phyloP scores from a whole-genome alignment of 2,888 invertebrate species.

The Vannuccia rotundouncinata region DNA sequence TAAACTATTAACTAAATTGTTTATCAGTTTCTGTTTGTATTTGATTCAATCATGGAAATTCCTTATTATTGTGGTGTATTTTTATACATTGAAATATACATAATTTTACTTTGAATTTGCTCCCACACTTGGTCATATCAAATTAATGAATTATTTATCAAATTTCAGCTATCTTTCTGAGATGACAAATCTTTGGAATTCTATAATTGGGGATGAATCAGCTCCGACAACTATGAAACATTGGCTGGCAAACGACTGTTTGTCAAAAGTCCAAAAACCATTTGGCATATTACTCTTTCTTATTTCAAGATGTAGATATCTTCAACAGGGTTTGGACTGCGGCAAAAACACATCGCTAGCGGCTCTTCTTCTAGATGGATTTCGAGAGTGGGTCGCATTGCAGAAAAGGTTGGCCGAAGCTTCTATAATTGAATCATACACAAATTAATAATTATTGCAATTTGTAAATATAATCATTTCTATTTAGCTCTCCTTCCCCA shows the following conservation, averaged over 20 bases:
- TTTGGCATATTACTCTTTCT: neutral
- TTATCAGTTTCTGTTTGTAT: no score
- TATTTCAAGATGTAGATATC: neutral
- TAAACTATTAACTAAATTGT: no score
- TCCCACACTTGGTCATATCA: no score
- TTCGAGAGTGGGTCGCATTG: neutral
- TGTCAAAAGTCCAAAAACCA: neutral
- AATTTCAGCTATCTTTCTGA: neutral
- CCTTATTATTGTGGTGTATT: no score
- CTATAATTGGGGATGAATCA: neutral
- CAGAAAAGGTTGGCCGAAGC: neutral
- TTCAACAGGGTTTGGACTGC: neutral
- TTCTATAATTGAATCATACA: neutral
- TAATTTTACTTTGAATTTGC: no score
- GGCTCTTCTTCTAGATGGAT: neutral
- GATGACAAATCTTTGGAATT: neutral
- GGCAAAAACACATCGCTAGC: neutral
- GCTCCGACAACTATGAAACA: neutral
- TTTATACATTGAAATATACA: no score
- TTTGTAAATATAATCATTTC: neutral
- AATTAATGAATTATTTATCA: no score
- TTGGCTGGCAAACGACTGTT: neutral
- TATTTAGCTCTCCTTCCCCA: neutral
- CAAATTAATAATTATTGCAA: no score
- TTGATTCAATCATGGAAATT: no score